A percentile compares a stretch with the other conserved stretches of the same genome.
Evolutionary conservation across 2,888 invertebrate genomes (phyloP).

Genomic region (Stenoptilia bipunctidactyla): DNA sequence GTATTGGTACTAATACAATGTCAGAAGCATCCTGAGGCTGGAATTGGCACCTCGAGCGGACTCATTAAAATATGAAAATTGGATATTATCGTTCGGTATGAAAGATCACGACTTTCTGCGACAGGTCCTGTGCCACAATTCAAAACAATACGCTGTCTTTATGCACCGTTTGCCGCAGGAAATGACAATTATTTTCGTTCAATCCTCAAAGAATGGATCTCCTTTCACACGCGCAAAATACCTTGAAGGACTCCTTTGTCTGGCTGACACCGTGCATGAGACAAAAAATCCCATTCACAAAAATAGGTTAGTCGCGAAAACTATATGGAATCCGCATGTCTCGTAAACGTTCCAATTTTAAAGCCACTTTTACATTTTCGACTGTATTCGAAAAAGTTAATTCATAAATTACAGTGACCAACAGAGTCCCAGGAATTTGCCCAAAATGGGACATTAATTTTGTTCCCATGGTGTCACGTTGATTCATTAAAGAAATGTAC

Average conservation of each 20-base stretch:
- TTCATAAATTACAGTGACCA: constrained; percentile 12
- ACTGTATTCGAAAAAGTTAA: constrained; percentile 15
- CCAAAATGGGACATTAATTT: constrained; percentile 2
- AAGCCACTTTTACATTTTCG: constrained; percentile 15
- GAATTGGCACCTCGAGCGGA: constrained; percentile 23
- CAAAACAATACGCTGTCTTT: constrained; percentile 26
- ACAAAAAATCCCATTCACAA: constrained; percentile 66
- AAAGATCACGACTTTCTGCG: constrained; percentile 24
- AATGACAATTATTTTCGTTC: constrained; percentile 69
- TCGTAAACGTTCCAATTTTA: background rate
- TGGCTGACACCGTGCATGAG: constrained; percentile 26
- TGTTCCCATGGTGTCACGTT: constrained; percentile 4
- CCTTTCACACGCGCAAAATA: constrained; percentile 67
- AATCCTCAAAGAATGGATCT: constrained; percentile 54
- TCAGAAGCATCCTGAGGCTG: constrained; percentile 6
- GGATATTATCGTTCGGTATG: constrained; percentile 27
- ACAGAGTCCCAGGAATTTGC: background rate
- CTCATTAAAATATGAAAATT: constrained; percentile 28
- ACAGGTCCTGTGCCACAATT: constrained; percentile 21
- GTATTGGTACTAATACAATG: constrained; percentile 10
- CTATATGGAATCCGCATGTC: constrained; percentile 13
- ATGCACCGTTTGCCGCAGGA: constrained; percentile 56
- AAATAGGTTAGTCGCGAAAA: constrained; percentile 63
- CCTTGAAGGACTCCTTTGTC: constrained; percentile 56
- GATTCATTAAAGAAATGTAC: constrained; percentile 20